Percentiles rank a stretch among this genome's conserved stretches.
These are phyloP conservation scores for Melanogrammus aeglefinus DNA, from an alignment of 2,797 vertebrate genomes.

Conservation along the genomic window DNA sequence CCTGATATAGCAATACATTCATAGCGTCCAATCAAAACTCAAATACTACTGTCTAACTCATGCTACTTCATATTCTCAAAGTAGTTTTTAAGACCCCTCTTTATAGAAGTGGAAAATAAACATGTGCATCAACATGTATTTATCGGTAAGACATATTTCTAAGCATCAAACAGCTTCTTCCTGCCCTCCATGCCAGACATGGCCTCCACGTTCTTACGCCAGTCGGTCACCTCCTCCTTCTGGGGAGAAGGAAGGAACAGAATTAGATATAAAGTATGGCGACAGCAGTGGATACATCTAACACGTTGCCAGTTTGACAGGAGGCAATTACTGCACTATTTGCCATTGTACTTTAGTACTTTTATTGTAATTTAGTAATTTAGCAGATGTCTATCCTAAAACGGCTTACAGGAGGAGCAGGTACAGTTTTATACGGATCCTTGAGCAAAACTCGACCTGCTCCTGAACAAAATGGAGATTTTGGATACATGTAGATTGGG, in stretches of 20 bases:
- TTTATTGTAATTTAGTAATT: neutral
- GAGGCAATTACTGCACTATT: neutral
- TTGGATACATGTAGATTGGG: neutral
- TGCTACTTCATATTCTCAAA: neutral
- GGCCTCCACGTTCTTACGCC: conserved; percentile 49
- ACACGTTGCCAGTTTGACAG: neutral
- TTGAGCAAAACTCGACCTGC: neutral
- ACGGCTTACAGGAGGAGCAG: neutral
- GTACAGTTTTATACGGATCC: neutral
- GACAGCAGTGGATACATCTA: neutral
- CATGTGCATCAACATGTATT: neutral
- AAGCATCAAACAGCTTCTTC: conserved; percentile 40
- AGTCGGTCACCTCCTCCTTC: conserved; percentile 49
- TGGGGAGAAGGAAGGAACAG: conserved; percentile 13
- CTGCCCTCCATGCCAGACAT: conserved; percentile 49
- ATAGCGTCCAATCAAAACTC: neutral
- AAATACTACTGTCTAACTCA: neutral
- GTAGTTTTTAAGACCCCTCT: neutral
- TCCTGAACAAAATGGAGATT: neutral
- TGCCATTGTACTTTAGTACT: neutral
- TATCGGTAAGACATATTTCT: conserved; percentile 1
- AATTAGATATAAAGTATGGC: neutral
- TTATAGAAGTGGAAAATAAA: neutral
- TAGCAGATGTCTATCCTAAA: neutral
- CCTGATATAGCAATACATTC: neutral